Percentiles rank a stretch among this genome's conserved stretches.
These are phyloP conservation scores for Odontamblyopus rebecca DNA, from an alignment of 2,797 vertebrate genomes.

Conservation along the genomic window DNA sequence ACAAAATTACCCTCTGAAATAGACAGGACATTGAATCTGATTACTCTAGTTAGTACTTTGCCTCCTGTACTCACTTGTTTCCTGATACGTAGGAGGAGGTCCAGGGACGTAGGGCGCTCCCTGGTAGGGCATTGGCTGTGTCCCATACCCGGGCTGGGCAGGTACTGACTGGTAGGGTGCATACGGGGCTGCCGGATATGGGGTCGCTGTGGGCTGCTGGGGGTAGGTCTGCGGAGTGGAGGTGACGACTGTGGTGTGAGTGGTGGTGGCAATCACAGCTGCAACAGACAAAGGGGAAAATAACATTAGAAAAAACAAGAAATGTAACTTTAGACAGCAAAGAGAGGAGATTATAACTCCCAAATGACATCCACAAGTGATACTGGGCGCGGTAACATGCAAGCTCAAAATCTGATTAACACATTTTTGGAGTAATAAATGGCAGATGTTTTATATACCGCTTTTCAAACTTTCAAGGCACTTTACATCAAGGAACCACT, in stretches of 20 bases:
- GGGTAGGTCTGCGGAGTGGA: conserved; percentile 59
- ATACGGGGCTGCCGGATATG: conserved; percentile 61
- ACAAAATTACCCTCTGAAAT: background rate
- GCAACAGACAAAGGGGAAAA: conserved; percentile 21
- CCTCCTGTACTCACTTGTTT: conserved; percentile 65
- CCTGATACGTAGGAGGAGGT: conserved; percentile 67
- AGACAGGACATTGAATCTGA: background rate
- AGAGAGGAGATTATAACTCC: too few species aligned
- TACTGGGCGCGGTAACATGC: too few species aligned
- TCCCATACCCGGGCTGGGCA: conserved; percentile 57
- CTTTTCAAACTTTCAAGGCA: too few species aligned
- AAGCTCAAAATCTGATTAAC: too few species aligned
- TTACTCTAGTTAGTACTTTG: background rate
- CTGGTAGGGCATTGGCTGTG: conserved; percentile 57
- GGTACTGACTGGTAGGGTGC: conserved; percentile 70
- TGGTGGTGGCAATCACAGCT: conserved; percentile 72
- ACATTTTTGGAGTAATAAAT: too few species aligned
- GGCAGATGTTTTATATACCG: too few species aligned
- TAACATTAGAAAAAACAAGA: conserved; percentile 14
- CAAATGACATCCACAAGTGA: too few species aligned
- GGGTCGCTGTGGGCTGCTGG: conserved; percentile 47
- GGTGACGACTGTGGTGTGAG: conserved; percentile 73
- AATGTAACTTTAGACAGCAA: background rate
- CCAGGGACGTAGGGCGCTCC: conserved; percentile 45
- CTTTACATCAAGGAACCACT: too few species aligned